These are phyloP conservation scores for Melanaphis sacchari DNA, from an alignment of 1,140 invertebrate species.

Conservation along the genomic window DNA sequence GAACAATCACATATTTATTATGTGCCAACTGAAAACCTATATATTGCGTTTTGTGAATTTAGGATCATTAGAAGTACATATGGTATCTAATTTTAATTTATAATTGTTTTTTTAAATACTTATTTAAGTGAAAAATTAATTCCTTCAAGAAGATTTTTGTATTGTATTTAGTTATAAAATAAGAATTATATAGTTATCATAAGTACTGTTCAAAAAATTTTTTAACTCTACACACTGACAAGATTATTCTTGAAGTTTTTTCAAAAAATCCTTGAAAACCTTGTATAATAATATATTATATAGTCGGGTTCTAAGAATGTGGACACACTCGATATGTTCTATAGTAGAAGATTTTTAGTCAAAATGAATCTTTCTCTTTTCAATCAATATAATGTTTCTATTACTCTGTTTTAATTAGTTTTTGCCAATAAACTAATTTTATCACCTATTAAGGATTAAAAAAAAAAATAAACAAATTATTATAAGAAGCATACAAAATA, in stretches of 20 bases:
- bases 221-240: not conserved
- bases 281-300: too few relatives aligned
- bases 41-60: not conserved
- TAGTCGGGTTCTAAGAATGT: too few relatives aligned
- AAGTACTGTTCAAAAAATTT: not conserved
- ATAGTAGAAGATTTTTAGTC: too few relatives aligned
- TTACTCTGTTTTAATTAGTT: too few relatives aligned
- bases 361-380: too few relatives aligned
- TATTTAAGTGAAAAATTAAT: not conserved
- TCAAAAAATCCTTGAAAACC: too few relatives aligned
- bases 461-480: too few relatives aligned
- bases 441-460: too few relatives aligned
- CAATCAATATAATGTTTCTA: too few relatives aligned
- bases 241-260: not conserved
- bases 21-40: not conserved
- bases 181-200: not conserved
- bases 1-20: not conserved
- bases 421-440: too few relatives aligned
- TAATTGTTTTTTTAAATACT: not conserved
- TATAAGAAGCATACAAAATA: too few relatives aligned
- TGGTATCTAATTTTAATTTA: not conserved
- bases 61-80: not conserved
- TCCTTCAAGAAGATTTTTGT: not conserved
- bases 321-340: too few relatives aligned
- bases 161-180: not conserved